A percentile compares a stretch with the other conserved stretches of the same genome.
These are phyloP conservation scores for Syndactyla subalaris DNA, from an alignment of 2,797 vertebrate genomes.

Conservation along the genomic window DNA sequence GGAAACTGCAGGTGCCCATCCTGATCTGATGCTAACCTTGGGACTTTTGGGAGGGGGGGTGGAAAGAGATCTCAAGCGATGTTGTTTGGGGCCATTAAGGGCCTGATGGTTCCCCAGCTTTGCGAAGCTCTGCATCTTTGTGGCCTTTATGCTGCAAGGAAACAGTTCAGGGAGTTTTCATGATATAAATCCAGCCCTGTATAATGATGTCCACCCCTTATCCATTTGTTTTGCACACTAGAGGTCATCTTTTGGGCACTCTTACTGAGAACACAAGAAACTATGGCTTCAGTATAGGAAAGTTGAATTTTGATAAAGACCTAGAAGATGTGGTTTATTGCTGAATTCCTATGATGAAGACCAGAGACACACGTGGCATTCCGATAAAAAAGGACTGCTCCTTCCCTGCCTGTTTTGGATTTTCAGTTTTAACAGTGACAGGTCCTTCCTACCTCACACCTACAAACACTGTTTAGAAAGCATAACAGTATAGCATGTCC, in stretches of 20 bases:
- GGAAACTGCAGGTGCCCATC: not conserved
- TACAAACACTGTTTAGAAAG: not conserved
- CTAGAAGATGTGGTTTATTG: not conserved
- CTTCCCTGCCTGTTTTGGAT: not conserved
- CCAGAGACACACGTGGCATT: not conserved
- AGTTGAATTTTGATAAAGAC: not conserved
- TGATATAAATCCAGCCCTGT: not conserved
- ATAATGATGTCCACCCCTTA: not conserved
- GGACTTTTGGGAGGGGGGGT: not conserved
- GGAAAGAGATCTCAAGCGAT: fast-evolving
- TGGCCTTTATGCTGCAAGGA: not conserved
- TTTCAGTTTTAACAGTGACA: not conserved
- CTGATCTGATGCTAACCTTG: no score
- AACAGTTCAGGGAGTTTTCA: not conserved
- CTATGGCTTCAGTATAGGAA: not conserved
- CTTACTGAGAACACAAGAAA: not conserved
- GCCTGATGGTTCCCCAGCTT: not conserved
- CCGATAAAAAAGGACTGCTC: not conserved
- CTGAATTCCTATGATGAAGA: not conserved
- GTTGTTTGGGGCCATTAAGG: not conserved
- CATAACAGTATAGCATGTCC: not conserved
- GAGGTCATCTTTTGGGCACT: not conserved
- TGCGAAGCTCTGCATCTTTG: not conserved
- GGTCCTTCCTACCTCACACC: not conserved
- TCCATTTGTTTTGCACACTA: not conserved